Conservation (phyloP, 2,113 vertebrate species). For the Spilogale gracilis region DNA sequence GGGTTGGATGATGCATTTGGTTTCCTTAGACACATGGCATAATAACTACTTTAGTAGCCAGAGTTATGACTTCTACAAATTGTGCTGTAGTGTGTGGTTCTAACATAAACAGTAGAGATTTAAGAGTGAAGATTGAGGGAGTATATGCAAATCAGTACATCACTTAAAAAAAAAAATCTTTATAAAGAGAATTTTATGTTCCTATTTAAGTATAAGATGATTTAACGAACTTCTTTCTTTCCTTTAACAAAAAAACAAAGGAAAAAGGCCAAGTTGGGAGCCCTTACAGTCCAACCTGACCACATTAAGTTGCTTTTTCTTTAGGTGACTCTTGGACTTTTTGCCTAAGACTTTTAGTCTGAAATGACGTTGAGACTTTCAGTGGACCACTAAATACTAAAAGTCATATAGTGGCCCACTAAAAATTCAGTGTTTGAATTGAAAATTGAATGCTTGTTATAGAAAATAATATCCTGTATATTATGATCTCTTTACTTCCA, state of each 20-base stretch:
- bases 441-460: neutral
- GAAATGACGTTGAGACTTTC: neutral
- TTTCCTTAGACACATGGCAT: neutral
- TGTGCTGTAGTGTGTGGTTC: neutral
- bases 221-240: neutral
- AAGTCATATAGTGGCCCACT: neutral
- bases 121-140: neutral
- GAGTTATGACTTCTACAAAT: neutral
- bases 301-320: slow-evolving; percentile 53
- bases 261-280: neutral
- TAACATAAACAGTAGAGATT: neutral
- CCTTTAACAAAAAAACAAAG: neutral
- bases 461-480: neutral
- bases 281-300: neutral
- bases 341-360: neutral
- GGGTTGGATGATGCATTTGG: neutral
- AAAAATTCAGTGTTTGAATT: neutral
- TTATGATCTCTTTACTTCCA: slow-evolving; percentile 23
- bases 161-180: neutral
- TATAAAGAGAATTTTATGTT: neutral
- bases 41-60: neutral
- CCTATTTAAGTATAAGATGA: slow-evolving; percentile 13
- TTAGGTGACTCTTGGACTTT: neutral
- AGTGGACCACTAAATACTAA: neutral
- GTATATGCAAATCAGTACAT: neutral